Conservation (phyloP, 2,113 vertebrate species). For the Protobothrops flavoviridis region DNA sequence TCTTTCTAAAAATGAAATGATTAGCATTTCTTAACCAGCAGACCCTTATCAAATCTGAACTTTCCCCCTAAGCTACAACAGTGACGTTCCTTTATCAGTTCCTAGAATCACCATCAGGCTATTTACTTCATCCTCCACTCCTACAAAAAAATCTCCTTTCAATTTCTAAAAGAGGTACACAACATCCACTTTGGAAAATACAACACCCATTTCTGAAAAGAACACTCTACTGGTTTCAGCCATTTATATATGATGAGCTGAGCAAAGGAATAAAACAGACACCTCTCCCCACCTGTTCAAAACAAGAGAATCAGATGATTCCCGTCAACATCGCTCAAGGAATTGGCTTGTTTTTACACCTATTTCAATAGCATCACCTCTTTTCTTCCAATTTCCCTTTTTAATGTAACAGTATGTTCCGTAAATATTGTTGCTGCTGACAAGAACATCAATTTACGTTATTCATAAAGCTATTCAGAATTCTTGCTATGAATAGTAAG, state of each 20-base stretch:
- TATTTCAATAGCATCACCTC: slow-evolving; percentile 29
- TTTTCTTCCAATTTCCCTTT: slow-evolving; percentile 57
- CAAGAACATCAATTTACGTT: slow-evolving; percentile 66
- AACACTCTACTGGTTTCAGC: slow-evolving; percentile 45
- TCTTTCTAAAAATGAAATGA: background rate
- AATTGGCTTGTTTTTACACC: slow-evolving; percentile 35
- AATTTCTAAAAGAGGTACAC: background rate
- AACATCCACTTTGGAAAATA: slow-evolving; percentile 30
- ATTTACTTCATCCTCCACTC: background rate
- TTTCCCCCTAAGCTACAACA: background rate
- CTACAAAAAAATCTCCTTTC: background rate
- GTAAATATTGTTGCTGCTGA: slow-evolving; percentile 64
- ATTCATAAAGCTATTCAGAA: slow-evolving; percentile 53
- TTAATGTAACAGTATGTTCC: slow-evolving; percentile 53
- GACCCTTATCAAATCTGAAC: background rate
- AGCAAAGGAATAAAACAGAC: slow-evolving; percentile 33
- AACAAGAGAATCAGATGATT: slow-evolving; percentile 48
- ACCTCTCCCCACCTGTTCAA: background rate
- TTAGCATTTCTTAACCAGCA: background rate
- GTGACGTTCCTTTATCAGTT: slow-evolving; percentile 47
- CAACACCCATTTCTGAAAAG: slow-evolving; percentile 51
- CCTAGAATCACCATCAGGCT: slow-evolving; percentile 12
- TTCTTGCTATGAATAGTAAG: slow-evolving; percentile 53
- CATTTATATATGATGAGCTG: slow-evolving; percentile 45
- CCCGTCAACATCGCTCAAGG: slow-evolving; percentile 27